Evolutionary conservation across 2,888 invertebrate species (phyloP).

Genomic region (Ditula angustiorana): DNA sequence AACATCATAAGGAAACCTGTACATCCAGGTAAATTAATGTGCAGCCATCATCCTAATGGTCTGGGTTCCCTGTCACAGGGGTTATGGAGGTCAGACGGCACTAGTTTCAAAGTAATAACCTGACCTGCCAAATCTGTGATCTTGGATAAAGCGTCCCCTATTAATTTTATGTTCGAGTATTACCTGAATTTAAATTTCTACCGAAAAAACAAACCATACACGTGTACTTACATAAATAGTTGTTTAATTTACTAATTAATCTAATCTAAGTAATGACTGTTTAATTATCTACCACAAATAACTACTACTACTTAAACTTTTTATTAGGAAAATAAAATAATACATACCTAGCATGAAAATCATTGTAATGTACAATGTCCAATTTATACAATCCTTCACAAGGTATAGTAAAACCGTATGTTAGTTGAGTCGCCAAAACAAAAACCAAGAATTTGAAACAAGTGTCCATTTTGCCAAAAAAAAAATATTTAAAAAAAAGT

Average conservation of each 20-base stretch:
- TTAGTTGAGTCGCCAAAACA: slow-evolving; percentile 23
- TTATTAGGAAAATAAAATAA: slow-evolving; percentile 23
- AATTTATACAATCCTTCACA: slow-evolving; percentile 79
- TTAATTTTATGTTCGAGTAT: too few relatives aligned
- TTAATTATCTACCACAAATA: background rate
- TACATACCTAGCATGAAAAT: slow-evolving; percentile 85
- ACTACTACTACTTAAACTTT: background rate
- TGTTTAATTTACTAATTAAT: background rate
- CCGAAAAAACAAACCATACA: background rate
- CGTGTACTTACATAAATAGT: background rate
- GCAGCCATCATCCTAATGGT: too few relatives aligned
- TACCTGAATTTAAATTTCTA: too few relatives aligned
- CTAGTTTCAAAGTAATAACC: too few relatives aligned
- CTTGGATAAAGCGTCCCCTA: too few relatives aligned
- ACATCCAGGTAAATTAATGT: too few relatives aligned
- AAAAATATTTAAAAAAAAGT: background rate
- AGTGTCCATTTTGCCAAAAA: background rate
- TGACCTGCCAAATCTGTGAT: too few relatives aligned
- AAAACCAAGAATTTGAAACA: background rate
- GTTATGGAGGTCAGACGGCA: too few relatives aligned
- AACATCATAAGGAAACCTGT: too few relatives aligned
- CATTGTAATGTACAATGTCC: slow-evolving; percentile 85
- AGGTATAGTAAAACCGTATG: slow-evolving; percentile 60
- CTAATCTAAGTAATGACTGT: background rate
- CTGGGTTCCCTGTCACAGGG: too few relatives aligned